Base-by-base conservation (phyloP, 2,797 vertebrate species). In the Heterohyrax brucei region DNA sequence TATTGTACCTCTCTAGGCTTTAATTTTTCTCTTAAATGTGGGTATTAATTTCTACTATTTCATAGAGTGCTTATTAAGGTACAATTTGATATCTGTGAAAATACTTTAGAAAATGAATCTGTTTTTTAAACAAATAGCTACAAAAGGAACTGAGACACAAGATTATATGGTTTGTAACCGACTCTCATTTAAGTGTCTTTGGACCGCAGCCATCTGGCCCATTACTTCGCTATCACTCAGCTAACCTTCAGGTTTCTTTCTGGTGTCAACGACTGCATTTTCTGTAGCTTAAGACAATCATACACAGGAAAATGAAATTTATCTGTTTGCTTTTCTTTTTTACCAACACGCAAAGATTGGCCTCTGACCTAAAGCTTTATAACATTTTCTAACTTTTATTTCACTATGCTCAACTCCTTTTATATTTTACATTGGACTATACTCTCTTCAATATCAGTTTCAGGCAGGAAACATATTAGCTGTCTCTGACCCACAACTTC, bases 41-140 rank as follows among this genome's bases (percentile, higher is more conserved):
- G 59, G 85, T 59, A 68, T 76, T 80, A 75, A 75, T 64, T 86
- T 96, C 88, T 48, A 96, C 48, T 82, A 72, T 64, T 85, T 92
- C 70, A 88, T 44, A 50, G n/a, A 30, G 1, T 70, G 13, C 1
- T 93, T 33, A 70, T 44, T 61, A 90, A 75, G 70, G 96, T n/a
- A 73, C 70, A 50, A 87, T 77, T 64, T 94, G 18, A 77, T 13
- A 72, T 78, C 53, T 87, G 9, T 91, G 59, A 92, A 92, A 91
- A 84, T 19, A 7, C 28, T 81, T 84, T 66, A 89, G 87, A 96
- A 95, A 93, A 86, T 70, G 93, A 84, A 39, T 59, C 26, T n/a
- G 61, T 16, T 46, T 91, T 72, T 5, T 66, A 73, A 76, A 72
- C 19, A 89, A 72, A 77, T 66, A 83, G 5, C 9, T 61, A 78